Evolutionary conservation across 2,888 invertebrate species (phyloP).

Genomic region (Bugula neritina): DNA sequence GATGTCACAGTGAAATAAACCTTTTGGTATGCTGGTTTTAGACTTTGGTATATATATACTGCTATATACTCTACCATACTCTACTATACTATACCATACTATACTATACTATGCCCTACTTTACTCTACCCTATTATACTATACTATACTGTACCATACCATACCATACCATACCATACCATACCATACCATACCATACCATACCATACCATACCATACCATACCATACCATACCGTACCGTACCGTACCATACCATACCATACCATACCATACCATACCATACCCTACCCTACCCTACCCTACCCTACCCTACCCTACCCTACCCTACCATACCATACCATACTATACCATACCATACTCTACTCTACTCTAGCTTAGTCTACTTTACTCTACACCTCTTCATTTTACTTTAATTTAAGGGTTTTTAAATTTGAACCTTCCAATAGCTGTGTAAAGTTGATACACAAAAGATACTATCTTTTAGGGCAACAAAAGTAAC

Average conservation of each 20-base stretch:
- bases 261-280: neutral
- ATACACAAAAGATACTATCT: neutral
- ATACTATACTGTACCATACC: neutral
- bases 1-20: no score
- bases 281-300: neutral
- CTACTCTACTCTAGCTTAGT: no score
- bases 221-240: neutral
- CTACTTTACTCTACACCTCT: no score
- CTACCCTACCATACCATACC: neutral
- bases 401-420: no score
- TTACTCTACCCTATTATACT: no score
- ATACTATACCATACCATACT: neutral
- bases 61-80: no score
- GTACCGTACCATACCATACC: neutral
- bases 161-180: neutral
- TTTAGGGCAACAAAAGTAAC: conserved; percentile 42
- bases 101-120: no score
- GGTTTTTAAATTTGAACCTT: no score
- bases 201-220: neutral
- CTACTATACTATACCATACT: no score
- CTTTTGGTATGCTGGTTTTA: no score
- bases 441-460: no score
- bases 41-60: no score
- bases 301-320: neutral
- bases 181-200: neutral